Percentiles rank a stretch among this genome's conserved stretches.
phyloP scores from a whole-genome alignment of 2,888 invertebrate species.

The Ypsolopha scabrella region DNA sequence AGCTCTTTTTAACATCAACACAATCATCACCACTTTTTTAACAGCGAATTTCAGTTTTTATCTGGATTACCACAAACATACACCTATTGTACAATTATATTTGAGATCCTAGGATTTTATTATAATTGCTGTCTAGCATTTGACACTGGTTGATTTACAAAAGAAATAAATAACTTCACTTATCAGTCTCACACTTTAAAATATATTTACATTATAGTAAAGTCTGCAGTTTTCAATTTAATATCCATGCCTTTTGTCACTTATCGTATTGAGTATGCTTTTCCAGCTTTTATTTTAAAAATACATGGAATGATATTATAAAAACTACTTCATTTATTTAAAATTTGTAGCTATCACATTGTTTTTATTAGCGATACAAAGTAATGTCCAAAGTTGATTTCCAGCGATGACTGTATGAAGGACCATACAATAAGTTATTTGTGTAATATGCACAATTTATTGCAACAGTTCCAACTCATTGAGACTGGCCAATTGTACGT shows the following conservation, averaged over 20 bases:
- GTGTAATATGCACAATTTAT: too few relatives aligned
- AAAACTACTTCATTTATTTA: neutral
- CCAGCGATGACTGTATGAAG: neutral
- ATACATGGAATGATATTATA: neutral
- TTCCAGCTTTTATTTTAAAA: neutral
- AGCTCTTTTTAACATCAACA: constrained; percentile 17
- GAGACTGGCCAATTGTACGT: too few relatives aligned
- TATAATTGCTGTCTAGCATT: constrained; percentile 48
- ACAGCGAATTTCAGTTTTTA: neutral
- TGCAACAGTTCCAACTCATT: too few relatives aligned
- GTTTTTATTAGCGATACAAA: neutral
- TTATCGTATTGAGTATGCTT: constrained; percentile 1
- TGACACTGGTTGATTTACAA: constrained; percentile 63
- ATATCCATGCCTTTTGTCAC: neutral
- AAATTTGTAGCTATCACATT: constrained; percentile 1
- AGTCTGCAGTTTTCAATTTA: constrained; percentile 41
- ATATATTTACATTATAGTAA: constrained; percentile 61
- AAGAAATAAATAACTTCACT: constrained; percentile 65
- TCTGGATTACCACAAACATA: constrained; percentile 1
- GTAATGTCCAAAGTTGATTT: neutral
- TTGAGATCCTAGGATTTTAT: constrained; percentile 48
- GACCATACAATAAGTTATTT: too few relatives aligned
- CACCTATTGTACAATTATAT: constrained; percentile 31
- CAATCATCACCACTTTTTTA: neutral
- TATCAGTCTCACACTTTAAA: constrained; percentile 67